Conservation (phyloP, 2,888 invertebrate species). For the Volucella zonaria region DNA sequence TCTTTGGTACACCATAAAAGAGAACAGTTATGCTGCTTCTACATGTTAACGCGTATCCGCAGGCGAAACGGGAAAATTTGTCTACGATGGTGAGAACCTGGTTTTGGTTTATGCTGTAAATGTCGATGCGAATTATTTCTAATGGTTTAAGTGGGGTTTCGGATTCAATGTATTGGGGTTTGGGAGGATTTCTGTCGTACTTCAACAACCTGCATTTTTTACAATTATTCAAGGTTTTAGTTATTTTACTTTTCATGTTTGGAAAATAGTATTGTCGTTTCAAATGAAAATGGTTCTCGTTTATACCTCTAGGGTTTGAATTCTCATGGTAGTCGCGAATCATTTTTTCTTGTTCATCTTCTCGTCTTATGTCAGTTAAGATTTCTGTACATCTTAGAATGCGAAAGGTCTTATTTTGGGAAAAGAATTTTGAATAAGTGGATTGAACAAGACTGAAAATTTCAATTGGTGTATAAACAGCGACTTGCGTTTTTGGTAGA, state of each 20-base stretch:
- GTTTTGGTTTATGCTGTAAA: slow-evolving; percentile 59
- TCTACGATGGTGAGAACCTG: slow-evolving; percentile 46
- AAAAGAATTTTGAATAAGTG: neutral
- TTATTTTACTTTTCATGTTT: slow-evolving; percentile 56
- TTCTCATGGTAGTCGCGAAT: slow-evolving; percentile 30
- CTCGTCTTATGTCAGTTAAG: neutral
- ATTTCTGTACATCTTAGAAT: too few relatives aligned
- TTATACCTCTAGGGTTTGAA: slow-evolving; percentile 47
- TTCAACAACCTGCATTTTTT: slow-evolving; percentile 48
- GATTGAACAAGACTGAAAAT: neutral
- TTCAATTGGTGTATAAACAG: slow-evolving; percentile 53
- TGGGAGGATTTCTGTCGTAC: slow-evolving; percentile 67
- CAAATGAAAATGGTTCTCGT: slow-evolving; percentile 7
- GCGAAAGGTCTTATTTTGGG: too few relatives aligned
- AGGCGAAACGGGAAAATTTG: neutral
- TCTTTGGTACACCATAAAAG: slow-evolving; percentile 43
- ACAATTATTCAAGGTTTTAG: slow-evolving; percentile 36
- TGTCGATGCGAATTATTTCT: slow-evolving; percentile 63
- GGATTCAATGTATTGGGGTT: slow-evolving; percentile 59
- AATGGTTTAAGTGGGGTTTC: slow-evolving; percentile 66
- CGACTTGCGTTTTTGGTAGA: slow-evolving; percentile 52
- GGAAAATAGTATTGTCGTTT: slow-evolving; percentile 54
- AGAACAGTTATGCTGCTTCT: slow-evolving; percentile 48
- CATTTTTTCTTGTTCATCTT: slow-evolving; percentile 38
- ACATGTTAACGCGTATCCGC: neutral